phyloP scores from a whole-genome alignment of 2,797 vertebrate species.

The Sebastes cheni region DNA sequence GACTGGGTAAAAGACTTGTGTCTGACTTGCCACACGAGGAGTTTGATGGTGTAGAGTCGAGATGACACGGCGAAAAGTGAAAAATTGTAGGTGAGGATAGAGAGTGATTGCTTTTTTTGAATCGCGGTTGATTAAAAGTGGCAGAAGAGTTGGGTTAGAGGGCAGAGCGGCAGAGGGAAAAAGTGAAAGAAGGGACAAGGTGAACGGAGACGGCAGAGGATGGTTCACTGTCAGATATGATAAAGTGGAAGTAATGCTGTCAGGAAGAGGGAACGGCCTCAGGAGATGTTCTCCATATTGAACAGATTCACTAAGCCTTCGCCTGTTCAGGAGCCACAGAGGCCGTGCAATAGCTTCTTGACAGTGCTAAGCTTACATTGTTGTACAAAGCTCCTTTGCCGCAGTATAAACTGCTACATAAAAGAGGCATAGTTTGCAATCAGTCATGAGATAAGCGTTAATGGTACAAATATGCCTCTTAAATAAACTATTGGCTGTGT shows the following conservation, averaged over 20 bases:
- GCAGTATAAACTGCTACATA: background rate
- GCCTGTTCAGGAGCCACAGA: background rate
- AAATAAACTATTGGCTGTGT: background rate
- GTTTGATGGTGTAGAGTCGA: background rate
- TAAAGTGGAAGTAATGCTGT: constrained; percentile 12
- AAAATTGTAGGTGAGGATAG: background rate
- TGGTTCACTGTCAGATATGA: constrained; percentile 26
- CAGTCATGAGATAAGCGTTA: background rate
- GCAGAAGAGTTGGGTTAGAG: background rate
- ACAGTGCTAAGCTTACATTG: background rate
- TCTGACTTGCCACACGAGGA: background rate
- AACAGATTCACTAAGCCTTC: background rate
- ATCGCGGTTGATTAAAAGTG: constrained; percentile 5
- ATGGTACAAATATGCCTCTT: background rate
- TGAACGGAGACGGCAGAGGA: background rate
- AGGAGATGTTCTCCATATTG: constrained; percentile 7
- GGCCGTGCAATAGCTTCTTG: no score
- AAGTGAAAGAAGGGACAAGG: constrained; percentile 21
- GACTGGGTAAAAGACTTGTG: background rate
- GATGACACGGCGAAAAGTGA: background rate
- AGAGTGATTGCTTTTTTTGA: background rate
- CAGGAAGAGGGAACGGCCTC: background rate
- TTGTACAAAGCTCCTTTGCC: background rate
- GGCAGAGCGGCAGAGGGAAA: background rate
- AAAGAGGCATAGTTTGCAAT: background rate